Conservation (phyloP, 2,797 vertebrate genomes). For the Macropodus opercularis region DNA sequence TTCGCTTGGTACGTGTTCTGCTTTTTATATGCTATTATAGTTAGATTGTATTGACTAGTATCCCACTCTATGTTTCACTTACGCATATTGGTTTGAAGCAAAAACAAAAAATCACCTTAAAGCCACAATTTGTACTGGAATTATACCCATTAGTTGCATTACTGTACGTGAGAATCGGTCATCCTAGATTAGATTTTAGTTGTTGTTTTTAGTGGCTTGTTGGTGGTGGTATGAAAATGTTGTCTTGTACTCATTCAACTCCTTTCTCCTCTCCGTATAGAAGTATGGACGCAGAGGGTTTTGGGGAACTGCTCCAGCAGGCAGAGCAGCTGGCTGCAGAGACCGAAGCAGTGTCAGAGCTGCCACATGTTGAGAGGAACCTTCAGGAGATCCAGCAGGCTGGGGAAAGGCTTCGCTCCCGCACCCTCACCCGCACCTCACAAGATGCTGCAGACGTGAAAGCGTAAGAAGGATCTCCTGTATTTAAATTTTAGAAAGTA, state of each 20-base stretch:
- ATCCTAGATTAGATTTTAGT: too few relatives aligned
- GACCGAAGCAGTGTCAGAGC: slow-evolving; percentile 94
- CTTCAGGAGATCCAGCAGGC: slow-evolving; percentile 98
- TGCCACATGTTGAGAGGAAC: slow-evolving; percentile 95
- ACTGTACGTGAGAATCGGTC: too few relatives aligned
- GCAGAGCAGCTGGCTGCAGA: slow-evolving; percentile 97
- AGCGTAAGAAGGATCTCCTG: slow-evolving; percentile 86
- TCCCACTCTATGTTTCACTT: too few relatives aligned
- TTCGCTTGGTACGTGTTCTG: not conserved
- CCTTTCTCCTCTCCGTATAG: not conserved
- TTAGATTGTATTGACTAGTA: too few relatives aligned
- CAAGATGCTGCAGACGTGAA: slow-evolving; percentile 98
- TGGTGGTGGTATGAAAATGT: too few relatives aligned
- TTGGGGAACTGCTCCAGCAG: slow-evolving; percentile 96
- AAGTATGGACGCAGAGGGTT: slow-evolving; percentile 93
- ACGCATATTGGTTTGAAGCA: too few relatives aligned
- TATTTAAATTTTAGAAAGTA: too few relatives aligned
- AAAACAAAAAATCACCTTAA: too few relatives aligned
- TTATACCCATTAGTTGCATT: too few relatives aligned
- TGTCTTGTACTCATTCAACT: not conserved
- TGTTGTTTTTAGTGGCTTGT: too few relatives aligned
- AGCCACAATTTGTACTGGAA: too few relatives aligned
- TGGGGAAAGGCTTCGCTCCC: slow-evolving; percentile 92
- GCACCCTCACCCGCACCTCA: slow-evolving; percentile 93
- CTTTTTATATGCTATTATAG: too few relatives aligned